phyloP scores from a whole-genome alignment of 2,113 vertebrate species.

The Apteryx owenii region DNA sequence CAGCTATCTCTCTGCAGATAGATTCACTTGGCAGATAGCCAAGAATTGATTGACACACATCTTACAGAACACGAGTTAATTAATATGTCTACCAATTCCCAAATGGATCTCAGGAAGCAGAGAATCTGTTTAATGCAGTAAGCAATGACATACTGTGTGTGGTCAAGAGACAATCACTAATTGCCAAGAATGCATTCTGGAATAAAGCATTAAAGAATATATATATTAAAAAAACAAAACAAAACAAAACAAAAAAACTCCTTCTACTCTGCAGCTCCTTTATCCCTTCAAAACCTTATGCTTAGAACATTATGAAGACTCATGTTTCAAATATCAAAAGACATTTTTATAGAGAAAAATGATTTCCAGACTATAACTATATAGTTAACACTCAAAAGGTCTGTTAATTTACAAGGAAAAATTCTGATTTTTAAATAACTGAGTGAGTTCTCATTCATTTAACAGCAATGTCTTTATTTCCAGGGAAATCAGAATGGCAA shows the following conservation, averaged over 20 bases:
- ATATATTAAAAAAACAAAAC: neutral
- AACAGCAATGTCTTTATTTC: conserved; percentile 42
- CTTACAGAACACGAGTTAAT: conserved; percentile 78
- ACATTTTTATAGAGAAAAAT: neutral
- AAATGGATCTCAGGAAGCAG: conserved; percentile 73
- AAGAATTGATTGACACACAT: conserved; percentile 79
- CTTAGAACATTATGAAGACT: neutral
- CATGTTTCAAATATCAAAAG: conserved; percentile 43
- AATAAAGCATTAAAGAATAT: conserved; percentile 44
- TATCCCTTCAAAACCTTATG: neutral
- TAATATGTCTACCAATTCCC: conserved; percentile 79
- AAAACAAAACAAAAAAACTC: neutral
- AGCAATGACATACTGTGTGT: conserved; percentile 74
- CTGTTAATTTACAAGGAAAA: conserved; percentile 36
- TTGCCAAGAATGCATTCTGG: conserved; percentile 50
- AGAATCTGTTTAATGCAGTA: conserved; percentile 78
- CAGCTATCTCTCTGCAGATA: conserved; percentile 68
- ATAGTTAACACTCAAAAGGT: conserved; percentile 36
- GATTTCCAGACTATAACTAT: conserved; percentile 19
- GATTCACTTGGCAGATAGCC: conserved; percentile 74
- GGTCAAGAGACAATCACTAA: conserved; percentile 71
- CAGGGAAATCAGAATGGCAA: conserved; percentile 33
- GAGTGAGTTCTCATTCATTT: neutral
- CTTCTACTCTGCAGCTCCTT: neutral
- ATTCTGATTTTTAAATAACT: conserved; percentile 25